Evolutionary conservation across 2,888 invertebrate genomes (phyloP), one percentile per base, ranked within the genome.

Genomic region (Lathronympha strigana): DNA sequence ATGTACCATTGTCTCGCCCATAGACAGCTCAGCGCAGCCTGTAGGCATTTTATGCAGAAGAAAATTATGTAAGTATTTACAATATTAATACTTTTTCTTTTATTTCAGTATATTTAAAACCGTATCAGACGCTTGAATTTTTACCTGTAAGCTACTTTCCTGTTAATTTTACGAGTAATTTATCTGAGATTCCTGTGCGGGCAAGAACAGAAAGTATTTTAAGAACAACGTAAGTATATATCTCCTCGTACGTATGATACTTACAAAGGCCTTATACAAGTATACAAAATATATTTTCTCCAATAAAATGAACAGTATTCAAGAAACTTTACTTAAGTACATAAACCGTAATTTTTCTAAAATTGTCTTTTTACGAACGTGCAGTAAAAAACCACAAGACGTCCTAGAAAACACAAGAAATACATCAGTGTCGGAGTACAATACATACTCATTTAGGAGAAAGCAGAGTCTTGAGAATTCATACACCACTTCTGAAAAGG

Each of bases 41-140:
- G 25, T 25, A 25, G 25, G 25, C 6, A 25, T 25, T 3, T 25
- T 25, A 3, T 3, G 25, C 25, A 25, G n/a, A 28, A 28, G 28
- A 1, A 28, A 28, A 28, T 1, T 1, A 1, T 28, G 28, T 28
- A 28, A 28, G 3, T 28, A 8, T 1, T 8, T 3, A 1, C 28
- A 8, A 1, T 28, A 28, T 8, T 8, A 28, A 28, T 8, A 28
- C 28, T 15, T 21, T 55, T 19, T 4, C 8, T 13, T 1, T 0
- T 8, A 19, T 70, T 68, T 50, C 66, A 73, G 72, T 67, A 13
- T 71, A 72, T 66, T 64, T 70, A 47, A 43, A 43, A 21, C 55
- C 67, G 1, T 68, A 67, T 62, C 15, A 63, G 9, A 66, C 64
- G 36, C 33, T 45, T 23, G 40, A 40, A 23, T 55, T 57, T 51